These are phyloP conservation scores for Tangara arthus DNA, from an alignment of 2,797 vertebrate genomes.

Conservation along the genomic window DNA sequence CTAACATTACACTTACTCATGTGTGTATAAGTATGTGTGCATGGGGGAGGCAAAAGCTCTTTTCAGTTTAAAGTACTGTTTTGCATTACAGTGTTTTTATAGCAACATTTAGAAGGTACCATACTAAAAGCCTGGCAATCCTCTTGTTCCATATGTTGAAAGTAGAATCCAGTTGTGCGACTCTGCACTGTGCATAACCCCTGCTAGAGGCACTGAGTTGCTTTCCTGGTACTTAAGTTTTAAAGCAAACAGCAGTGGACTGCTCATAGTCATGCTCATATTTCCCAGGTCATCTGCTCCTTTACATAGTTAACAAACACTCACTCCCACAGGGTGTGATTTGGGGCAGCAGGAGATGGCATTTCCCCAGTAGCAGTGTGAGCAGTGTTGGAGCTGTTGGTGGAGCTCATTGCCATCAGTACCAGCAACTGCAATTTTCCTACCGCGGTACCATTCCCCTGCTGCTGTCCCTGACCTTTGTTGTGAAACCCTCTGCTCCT, in stretches of 20 bases:
- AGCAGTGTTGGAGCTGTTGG: not conserved
- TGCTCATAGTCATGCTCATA: not conserved
- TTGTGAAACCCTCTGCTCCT: not conserved
- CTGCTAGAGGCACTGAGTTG: not conserved
- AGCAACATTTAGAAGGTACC: not conserved
- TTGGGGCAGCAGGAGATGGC: not conserved
- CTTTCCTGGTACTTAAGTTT: not conserved
- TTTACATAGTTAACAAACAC: not conserved
- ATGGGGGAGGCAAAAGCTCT: not conserved
- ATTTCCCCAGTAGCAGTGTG: not conserved
- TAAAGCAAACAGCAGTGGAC: not conserved
- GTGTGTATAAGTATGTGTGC: not conserved
- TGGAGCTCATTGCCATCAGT: not conserved
- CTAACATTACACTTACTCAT: not conserved
- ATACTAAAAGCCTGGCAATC: not conserved
- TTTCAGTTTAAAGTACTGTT: not conserved
- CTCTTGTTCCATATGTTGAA: not conserved
- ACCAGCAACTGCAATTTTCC: not conserved
- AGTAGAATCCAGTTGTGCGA: not conserved
- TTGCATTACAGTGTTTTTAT: not conserved
- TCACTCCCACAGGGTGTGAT: fast-evolving
- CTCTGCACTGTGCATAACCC: not conserved
- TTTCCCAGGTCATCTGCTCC: not conserved
- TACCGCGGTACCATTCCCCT: fast-evolving
- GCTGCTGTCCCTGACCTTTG: not conserved